Evolutionary conservation across 2,113 vertebrate genomes (phyloP), one percentile per base, ranked within the genome.

Genomic region (Ondatra zibethicus): DNA sequence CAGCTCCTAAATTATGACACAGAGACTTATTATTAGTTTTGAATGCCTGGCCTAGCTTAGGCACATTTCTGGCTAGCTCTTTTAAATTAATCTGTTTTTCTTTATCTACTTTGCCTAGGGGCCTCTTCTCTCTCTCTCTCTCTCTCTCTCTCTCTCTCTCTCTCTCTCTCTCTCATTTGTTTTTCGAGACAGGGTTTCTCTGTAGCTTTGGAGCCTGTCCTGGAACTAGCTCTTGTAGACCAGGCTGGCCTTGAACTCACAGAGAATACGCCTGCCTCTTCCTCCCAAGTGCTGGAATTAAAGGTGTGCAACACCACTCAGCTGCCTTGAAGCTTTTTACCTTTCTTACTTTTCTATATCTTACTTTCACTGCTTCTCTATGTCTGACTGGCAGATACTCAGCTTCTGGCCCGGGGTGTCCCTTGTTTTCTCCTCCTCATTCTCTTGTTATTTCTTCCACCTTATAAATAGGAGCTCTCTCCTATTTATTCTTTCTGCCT

Each of bases 51-150:
- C 31, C 13, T 70, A 70, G 68, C 14, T n/a, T 70, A 17, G 68
- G 33, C 33, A 36, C 14, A 1, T 70, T 70, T 70, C 68, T 70
- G 33, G 68, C 33, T 36, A 70, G 68, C 14, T 70, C 68, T 70
- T 70, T 70, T 70, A 70, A 70, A 33, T 36, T 66, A 66, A 66
- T 27, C 63, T 4, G 63, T 10, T 31, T 31, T 11, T 70, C 33
- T 70, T 68, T 70, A 70, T 36, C 66, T 70, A 36, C 66, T 36
- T 70, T 36, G 33, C 66, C 14, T 36, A 2, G 5, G 33, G 31
- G 33, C 33, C 6, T 36, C 6, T 17, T 36, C 4, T 55, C 3
- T 55, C 13, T 16, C 2, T 4, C 0, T 55, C 2, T 55, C 13
- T 55, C 14, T 55, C 52, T 55, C 3, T 55, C 14, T 16, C 47